phyloP scores from a whole-genome alignment of 2,888 invertebrate genomes.

The Pyralis farinalis region DNA sequence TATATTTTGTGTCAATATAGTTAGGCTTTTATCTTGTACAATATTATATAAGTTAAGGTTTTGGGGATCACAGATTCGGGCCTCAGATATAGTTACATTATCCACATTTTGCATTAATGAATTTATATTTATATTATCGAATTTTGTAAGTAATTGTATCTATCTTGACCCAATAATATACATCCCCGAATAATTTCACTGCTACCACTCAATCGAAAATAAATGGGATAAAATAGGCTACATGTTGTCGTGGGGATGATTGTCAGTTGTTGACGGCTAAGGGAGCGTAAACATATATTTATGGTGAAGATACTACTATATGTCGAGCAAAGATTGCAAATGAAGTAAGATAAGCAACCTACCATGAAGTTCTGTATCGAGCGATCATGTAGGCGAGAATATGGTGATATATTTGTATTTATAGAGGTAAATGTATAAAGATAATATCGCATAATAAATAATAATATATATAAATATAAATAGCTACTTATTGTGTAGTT shows the following conservation, averaged over 20 bases:
- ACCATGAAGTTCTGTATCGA: too few species aligned
- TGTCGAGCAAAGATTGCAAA: neutral
- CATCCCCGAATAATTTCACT: too few species aligned
- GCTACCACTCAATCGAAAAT: too few species aligned
- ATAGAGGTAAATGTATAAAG: too few species aligned
- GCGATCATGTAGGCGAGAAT: too few species aligned
- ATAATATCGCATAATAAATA: too few species aligned
- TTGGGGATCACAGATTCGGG: neutral
- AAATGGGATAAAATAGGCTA: neutral
- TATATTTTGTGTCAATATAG: constrained; percentile 13
- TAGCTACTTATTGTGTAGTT: too few species aligned
- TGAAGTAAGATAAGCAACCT: too few species aligned
- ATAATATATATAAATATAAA: too few species aligned
- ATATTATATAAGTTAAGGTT: neutral
- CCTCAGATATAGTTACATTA: neutral
- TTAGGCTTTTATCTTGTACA: neutral
- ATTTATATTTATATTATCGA: neutral
- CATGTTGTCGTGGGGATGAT: neutral
- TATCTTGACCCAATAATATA: too few species aligned
- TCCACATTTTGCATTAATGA: neutral
- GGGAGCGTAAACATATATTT: neutral
- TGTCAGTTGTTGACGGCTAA: too few species aligned
- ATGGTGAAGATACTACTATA: neutral
- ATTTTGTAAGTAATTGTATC: neutral
- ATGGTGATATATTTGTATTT: too few species aligned